These are phyloP conservation scores for Streptopelia turtur DNA, from an alignment of 2,797 vertebrate genomes.

Conservation along the genomic window DNA sequence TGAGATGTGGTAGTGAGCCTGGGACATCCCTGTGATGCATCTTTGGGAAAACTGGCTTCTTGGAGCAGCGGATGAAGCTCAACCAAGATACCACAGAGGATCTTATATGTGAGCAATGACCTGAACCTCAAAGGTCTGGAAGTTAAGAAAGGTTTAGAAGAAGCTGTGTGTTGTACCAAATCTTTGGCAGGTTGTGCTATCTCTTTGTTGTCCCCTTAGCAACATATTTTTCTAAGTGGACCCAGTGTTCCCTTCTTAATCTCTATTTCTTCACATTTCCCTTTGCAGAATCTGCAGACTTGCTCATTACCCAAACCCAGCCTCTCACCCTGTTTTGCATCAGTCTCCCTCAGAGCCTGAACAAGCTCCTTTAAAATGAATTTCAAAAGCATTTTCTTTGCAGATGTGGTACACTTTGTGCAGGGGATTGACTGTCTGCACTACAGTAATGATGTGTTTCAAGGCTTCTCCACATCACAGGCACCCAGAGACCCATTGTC, in stretches of 20 bases:
- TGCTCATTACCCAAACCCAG: not conserved
- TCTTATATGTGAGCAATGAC: not conserved
- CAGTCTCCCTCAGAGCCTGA: not conserved
- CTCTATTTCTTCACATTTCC: not conserved
- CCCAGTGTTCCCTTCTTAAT: not conserved
- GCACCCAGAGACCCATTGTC: not conserved
- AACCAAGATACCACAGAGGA: not conserved
- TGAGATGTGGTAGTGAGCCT: not conserved
- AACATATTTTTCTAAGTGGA: not conserved
- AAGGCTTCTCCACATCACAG: not conserved
- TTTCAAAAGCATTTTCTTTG: not conserved
- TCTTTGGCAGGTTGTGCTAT: not conserved
- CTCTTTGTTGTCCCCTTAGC: not conserved
- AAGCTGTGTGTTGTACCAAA: not conserved
- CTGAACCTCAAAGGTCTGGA: not conserved
- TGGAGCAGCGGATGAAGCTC: not conserved
- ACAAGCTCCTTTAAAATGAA: not conserved
- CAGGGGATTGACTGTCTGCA: not conserved
- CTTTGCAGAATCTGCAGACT: not conserved
- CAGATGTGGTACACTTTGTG: not conserved
- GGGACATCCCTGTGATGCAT: fast-evolving
- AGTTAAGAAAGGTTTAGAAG: not conserved
- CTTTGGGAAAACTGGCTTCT: not conserved
- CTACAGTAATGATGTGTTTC: not conserved
- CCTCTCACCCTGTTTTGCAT: not conserved